Conservation (phyloP, 1,140 invertebrate genomes). For the Ceratina calcarata region DNA sequence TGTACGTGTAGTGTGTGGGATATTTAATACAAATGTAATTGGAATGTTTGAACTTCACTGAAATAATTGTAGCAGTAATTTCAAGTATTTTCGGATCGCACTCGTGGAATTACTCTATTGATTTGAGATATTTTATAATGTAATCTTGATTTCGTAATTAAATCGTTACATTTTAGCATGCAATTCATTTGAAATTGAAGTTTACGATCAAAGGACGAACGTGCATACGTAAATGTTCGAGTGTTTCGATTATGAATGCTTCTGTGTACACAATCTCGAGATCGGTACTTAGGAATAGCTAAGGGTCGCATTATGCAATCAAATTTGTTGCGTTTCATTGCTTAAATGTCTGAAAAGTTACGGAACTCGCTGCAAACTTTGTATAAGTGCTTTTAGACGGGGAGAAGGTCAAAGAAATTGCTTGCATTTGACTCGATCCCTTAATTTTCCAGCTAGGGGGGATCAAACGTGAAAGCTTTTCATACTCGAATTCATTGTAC, state of each 20-base stretch:
- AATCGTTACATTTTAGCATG: too few species aligned
- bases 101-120: not conserved
- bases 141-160: too few species aligned
- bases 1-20: too few species aligned
- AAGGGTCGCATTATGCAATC: not conserved
- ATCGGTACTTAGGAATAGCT: too few species aligned
- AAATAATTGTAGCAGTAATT: not conserved
- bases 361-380: not conserved
- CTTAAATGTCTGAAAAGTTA: not conserved
- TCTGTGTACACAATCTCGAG: too few species aligned
- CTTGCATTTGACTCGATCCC: not conserved
- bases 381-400: not conserved
- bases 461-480: not conserved
- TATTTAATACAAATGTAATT: too few species aligned
- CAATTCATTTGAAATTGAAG: too few species aligned
- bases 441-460: not conserved
- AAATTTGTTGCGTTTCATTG: not conserved
- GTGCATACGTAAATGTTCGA: too few species aligned
- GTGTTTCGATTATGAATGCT: too few species aligned
- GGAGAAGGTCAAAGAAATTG: not conserved
- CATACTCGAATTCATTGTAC: not conserved
- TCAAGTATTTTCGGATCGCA: not conserved
- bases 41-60: not conserved
- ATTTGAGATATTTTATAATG: too few species aligned
- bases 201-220: too few species aligned